Evolutionary conservation across 2,113 vertebrate genomes (phyloP).

Genomic region (Microcebus jonahi): DNA sequence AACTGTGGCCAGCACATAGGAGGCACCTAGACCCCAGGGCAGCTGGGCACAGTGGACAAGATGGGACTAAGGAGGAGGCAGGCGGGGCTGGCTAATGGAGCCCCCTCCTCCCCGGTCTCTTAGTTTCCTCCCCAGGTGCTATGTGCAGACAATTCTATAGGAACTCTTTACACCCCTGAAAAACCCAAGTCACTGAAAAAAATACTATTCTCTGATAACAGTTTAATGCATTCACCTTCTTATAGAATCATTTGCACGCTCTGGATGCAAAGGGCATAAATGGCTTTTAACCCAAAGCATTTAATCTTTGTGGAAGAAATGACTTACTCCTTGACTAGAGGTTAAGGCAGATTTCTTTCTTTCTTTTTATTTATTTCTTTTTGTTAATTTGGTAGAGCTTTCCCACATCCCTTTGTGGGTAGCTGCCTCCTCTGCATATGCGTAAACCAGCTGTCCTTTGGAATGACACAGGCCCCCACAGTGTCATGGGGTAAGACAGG

Average conservation of each 20-base stretch:
- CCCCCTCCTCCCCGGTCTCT: not conserved
- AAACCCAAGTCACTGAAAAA: not conserved
- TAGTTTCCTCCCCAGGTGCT: not conserved
- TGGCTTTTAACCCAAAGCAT: slow-evolving; percentile 34
- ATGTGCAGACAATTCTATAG: not conserved
- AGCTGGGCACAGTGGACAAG: not conserved
- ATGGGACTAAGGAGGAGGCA: not conserved
- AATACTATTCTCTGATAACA: not conserved
- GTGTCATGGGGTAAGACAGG: slow-evolving; percentile 67
- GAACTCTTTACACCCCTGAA: not conserved
- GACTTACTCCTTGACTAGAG: slow-evolving; percentile 53
- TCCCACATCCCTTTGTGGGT: slow-evolving; percentile 73
- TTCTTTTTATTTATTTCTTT: not conserved
- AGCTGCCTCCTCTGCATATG: slow-evolving; percentile 76
- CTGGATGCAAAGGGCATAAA: not conserved
- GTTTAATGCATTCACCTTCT: not conserved
- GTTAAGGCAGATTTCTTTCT: slow-evolving; percentile 65
- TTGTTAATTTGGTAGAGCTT: slow-evolving; percentile 55
- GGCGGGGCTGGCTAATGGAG: not conserved
- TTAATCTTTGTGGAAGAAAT: slow-evolving; percentile 37
- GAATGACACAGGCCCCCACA: slow-evolving; percentile 74
- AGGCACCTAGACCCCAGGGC: not conserved
- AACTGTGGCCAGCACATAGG: not conserved
- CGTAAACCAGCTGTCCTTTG: slow-evolving; percentile 77
- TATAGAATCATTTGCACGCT: not conserved